Evolutionary conservation across 2,113 vertebrate genomes (phyloP).

Genomic region (Ranitomeya imitator): DNA sequence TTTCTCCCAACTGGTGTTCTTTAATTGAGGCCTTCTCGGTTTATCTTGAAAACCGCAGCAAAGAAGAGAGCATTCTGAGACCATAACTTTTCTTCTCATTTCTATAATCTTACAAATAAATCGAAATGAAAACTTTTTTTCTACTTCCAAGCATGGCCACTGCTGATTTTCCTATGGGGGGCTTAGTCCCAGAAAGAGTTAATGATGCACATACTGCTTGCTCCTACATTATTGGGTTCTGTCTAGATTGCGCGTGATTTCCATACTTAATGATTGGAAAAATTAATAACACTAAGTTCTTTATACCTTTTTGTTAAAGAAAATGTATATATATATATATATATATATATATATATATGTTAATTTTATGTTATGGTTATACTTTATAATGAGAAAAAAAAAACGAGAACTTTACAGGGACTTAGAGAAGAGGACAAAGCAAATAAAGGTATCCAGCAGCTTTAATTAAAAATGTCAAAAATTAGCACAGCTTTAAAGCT

Average conservation of each 20-base stretch:
- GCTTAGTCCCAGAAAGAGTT: constrained; percentile 31
- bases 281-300: too few species aligned
- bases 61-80: constrained; percentile 24
- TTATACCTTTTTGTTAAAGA: too few species aligned
- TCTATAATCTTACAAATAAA: constrained; percentile 46
- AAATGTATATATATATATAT: too few species aligned
- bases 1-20: constrained; percentile 44
- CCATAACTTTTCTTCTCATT: constrained; percentile 47
- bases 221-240: background rate
- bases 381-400: too few species aligned
- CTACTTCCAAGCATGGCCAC: constrained; percentile 24
- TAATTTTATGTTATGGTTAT: too few species aligned
- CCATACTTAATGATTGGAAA: too few species aligned
- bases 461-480: too few species aligned
- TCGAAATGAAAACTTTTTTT: constrained; percentile 41
- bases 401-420: too few species aligned
- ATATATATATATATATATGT: too few species aligned
- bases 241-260: background rate
- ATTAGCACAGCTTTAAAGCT: too few species aligned
- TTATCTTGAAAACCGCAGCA: constrained; percentile 53
- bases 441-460: too few species aligned
- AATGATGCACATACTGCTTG: background rate
- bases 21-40: constrained; percentile 49
- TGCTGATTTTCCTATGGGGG: constrained; percentile 18
- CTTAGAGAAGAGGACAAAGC: too few species aligned